These are phyloP conservation scores for Papilio elwesi DNA, from an alignment of 2,888 invertebrate species.

Conservation along the genomic window DNA sequence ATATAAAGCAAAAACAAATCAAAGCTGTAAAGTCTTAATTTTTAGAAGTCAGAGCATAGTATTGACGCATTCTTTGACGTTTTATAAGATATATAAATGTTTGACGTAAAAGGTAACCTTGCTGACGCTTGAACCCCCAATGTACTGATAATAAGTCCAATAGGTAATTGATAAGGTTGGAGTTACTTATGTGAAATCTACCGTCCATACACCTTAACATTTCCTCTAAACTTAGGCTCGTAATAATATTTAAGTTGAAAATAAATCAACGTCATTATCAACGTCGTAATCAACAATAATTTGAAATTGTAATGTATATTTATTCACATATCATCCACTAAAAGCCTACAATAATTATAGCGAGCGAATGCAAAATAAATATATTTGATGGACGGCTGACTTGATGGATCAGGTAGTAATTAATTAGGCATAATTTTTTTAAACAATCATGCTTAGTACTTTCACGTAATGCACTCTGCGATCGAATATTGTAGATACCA, in stretches of 20 bases:
- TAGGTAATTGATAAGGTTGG: too few species aligned
- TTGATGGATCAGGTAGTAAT: slow-evolving; percentile 37
- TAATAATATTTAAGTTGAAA: not conserved
- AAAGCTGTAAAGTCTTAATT: too few species aligned
- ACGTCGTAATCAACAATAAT: too few species aligned
- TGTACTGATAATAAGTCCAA: too few species aligned
- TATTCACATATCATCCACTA: slow-evolving; percentile 19
- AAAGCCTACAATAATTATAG: slow-evolving; percentile 29
- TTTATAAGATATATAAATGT: too few species aligned
- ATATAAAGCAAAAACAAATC: too few species aligned
- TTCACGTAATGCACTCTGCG: slow-evolving; percentile 6
- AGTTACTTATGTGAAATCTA: not conserved
- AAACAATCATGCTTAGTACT: slow-evolving; percentile 22
- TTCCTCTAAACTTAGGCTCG: not conserved
- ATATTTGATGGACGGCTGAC: slow-evolving; percentile 24
- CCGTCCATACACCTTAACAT: not conserved
- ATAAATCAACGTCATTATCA: not conserved
- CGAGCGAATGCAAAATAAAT: slow-evolving; percentile 13
- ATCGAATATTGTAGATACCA: not conserved
- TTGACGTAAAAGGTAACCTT: too few species aligned
- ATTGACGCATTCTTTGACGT: too few species aligned
- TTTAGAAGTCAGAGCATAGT: too few species aligned
- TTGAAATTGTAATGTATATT: slow-evolving; percentile 4
- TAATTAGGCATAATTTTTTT: slow-evolving; percentile 29
- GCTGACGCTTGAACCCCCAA: too few species aligned